Evolutionary conservation across 2,797 vertebrate genomes (phyloP).

Genomic region (Oophaga sylvatica): DNA sequence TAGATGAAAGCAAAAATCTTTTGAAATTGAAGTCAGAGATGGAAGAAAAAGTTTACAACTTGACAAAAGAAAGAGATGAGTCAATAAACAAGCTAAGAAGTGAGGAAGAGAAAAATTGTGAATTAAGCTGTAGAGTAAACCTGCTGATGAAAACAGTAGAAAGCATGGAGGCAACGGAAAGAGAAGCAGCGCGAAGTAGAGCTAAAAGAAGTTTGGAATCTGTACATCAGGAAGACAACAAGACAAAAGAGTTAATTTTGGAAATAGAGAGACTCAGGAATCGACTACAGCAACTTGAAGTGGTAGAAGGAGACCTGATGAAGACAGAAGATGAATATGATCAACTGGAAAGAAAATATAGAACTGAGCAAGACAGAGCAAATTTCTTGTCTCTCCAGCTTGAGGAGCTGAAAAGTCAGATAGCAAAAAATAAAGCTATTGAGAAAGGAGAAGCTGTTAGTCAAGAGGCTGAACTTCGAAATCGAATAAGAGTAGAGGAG

Average conservation of each 20-base stretch:
- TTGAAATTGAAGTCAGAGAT: constrained; percentile 92
- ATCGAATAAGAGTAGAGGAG: constrained; percentile 87
- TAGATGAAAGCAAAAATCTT: constrained; percentile 96
- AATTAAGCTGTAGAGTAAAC: constrained; percentile 79
- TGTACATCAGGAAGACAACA: constrained; percentile 80
- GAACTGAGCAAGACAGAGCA: constrained; percentile 91
- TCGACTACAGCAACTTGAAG: constrained; percentile 90
- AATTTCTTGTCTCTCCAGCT: constrained; percentile 85
- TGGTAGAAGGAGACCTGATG: constrained; percentile 94
- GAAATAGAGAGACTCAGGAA: constrained; percentile 90
- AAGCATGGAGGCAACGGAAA: constrained; percentile 80
- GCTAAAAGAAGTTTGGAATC: constrained; percentile 73
- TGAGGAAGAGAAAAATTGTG: constrained; percentile 83
- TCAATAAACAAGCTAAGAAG: constrained; percentile 78
- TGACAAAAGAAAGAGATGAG: constrained; percentile 85
- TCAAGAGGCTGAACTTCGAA: constrained; percentile 86
- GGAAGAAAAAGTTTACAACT: constrained; percentile 83
- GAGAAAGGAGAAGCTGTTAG: constrained; percentile 88
- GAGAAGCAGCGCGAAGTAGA: constrained; percentile 75
- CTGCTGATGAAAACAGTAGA: constrained; percentile 83
- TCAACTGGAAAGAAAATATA: constrained; percentile 90
- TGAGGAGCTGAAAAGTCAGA: constrained; percentile 90
- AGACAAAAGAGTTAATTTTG: constrained; percentile 83
- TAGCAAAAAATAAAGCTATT: constrained; percentile 88
- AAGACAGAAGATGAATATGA: constrained; percentile 97